phyloP scores from a whole-genome alignment of 2,888 invertebrate genomes.

The Piscicola geometra region DNA sequence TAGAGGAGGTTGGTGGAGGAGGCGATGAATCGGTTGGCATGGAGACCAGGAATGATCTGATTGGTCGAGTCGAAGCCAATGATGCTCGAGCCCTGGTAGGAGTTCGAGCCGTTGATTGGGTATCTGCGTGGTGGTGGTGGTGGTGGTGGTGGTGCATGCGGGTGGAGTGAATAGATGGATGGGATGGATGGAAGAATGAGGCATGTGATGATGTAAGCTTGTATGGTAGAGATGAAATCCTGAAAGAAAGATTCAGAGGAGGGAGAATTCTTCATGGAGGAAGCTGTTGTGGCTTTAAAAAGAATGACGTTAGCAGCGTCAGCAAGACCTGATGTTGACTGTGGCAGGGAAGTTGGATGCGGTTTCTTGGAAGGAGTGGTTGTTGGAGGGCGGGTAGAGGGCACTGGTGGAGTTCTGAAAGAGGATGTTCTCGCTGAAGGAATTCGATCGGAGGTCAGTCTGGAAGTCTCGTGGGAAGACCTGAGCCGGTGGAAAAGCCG shows the following conservation, averaged over 20 bases:
- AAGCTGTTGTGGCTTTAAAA: no score
- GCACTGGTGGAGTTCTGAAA: constrained; percentile 30
- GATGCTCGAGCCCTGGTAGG: constrained; percentile 24
- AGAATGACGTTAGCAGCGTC: no score
- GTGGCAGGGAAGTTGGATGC: constrained; percentile 26
- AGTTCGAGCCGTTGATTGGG: constrained; percentile 23
- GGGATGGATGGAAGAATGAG: no score
- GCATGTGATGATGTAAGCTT: no score
- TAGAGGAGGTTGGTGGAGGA: constrained; percentile 30
- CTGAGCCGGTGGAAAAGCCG: constrained; percentile 28
- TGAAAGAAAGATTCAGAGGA: no score
- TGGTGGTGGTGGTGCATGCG: no score
- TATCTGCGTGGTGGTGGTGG: constrained; percentile 11
- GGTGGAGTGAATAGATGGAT: no score
- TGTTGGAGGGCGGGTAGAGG: constrained; percentile 20
- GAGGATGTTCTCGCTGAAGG: constrained; percentile 28
- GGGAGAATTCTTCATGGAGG: no score
- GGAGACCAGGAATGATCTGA: constrained; percentile 20
- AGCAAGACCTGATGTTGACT: constrained; percentile 34
- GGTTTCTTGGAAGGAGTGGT: constrained; percentile 28
- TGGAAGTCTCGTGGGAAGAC: constrained; percentile 9
- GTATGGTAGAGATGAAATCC: no score
- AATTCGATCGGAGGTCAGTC: constrained; percentile 18
- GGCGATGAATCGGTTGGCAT: constrained; percentile 20
- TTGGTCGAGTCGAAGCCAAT: constrained; percentile 31